These are phyloP conservation scores for Ptilodon capucinus DNA, from an alignment of 2,888 invertebrate species.

Conservation along the genomic window DNA sequence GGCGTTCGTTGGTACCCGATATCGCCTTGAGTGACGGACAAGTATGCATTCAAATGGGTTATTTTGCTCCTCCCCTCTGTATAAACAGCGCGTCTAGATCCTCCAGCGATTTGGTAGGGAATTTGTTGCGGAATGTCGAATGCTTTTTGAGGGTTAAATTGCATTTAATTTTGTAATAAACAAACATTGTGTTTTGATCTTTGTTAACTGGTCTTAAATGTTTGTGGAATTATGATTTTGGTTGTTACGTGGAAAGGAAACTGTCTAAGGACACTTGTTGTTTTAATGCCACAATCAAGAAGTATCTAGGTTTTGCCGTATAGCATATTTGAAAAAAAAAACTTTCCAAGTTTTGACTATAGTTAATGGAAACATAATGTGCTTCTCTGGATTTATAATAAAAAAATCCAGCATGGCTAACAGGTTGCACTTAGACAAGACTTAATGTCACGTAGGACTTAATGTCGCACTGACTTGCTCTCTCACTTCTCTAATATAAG, in stretches of 20 bases:
- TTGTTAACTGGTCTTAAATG: slow-evolving; percentile 41
- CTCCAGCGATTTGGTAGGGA: slow-evolving; percentile 76
- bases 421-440: too few species aligned
- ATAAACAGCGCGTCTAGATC: slow-evolving; percentile 72
- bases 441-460: too few species aligned
- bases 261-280: too few species aligned
- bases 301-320: too few species aligned
- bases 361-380: too few species aligned
- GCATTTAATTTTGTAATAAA: slow-evolving; percentile 80
- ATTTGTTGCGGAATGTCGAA: slow-evolving; percentile 80
- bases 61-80: slow-evolving; percentile 80
- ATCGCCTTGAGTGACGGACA: slow-evolving; percentile 88
- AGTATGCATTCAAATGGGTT: slow-evolving; percentile 89
- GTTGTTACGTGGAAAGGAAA: slow-evolving; percentile 20
- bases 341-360: too few species aligned
- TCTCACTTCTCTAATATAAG: too few species aligned
- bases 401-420: too few species aligned
- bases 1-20: slow-evolving; percentile 69
- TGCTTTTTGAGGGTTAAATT: slow-evolving; percentile 79
- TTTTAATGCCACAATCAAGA: too few species aligned
- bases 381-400: too few species aligned
- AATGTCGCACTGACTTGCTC: too few species aligned
- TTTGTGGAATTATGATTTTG: slow-evolving; percentile 34
- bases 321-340: too few species aligned
- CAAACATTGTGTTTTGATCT: slow-evolving; percentile 64